Evolutionary conservation across 2,113 vertebrate species (phyloP), one percentile per base, ranked within the genome.

Genomic region (Rhinoderma darwinii): DNA sequence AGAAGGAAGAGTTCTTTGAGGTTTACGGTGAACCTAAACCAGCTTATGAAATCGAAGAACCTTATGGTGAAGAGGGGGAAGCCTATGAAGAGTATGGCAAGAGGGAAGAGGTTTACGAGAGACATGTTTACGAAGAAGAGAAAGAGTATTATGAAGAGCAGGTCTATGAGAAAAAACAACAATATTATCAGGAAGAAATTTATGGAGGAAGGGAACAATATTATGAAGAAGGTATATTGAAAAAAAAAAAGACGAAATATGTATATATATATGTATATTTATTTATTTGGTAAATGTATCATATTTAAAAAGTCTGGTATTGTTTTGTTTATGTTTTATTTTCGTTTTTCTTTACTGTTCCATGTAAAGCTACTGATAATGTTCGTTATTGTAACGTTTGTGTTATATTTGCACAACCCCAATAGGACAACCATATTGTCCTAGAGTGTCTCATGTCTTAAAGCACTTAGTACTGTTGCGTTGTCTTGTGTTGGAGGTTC

Each of bases 41-140:
- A 84, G 32, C 70, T 87, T 93, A 94, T 0, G 94, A 95, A 88
- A 93, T 94, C 93, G 94, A 95, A 86, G 94, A 95, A 88, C 92
- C 94, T 82, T 93, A 93, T 80, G 94, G 90, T 10, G 94, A 94
- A 90, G 86, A 88, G 3, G 90, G 92, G 18, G 84, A 90, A n/a
- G 89, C 91, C 50, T 91, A 91, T 9, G 92, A 89, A 82, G 89
- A 88, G 17, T 82, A 82, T 39, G 68, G 18, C 5, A 14, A 51
- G 56, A 63, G 22, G 37, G 89, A 94, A 32, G 93, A 94, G 75
- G 39, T 75, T 20, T 87, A 87, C 50, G 86, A 87, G 39, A 73
- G 77, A 41, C 85, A 81, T 35, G 63, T 82, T 50, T 87, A 87
- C 22, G 86, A 87, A 87, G 79, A 82, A 32, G 86, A 82, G 54